phyloP scores from a whole-genome alignment of 2,888 invertebrate genomes.

The Idaea straminata region DNA sequence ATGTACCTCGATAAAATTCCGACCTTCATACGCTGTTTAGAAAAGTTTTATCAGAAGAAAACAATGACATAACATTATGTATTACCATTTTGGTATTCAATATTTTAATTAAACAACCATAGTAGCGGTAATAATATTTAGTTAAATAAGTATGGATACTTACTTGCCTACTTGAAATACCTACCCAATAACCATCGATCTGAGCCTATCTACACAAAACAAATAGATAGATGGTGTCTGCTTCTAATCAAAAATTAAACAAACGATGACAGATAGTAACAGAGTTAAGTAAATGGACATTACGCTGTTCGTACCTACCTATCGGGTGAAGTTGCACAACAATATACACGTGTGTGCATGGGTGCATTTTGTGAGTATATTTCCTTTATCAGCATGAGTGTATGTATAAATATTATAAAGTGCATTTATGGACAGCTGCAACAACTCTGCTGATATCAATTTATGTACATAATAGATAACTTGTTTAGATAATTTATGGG shows the following conservation, averaged over 20 bases:
- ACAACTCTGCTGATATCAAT: background rate
- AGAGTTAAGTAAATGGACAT: background rate
- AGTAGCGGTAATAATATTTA: too few relatives aligned
- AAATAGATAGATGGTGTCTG: background rate
- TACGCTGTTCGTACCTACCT: background rate
- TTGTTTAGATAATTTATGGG: background rate
- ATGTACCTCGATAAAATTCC: background rate
- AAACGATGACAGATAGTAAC: background rate
- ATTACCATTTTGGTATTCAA: background rate
- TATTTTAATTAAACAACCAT: too few relatives aligned
- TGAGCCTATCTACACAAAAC: slow-evolving; percentile 1
- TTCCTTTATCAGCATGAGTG: background rate
- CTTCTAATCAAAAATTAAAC: background rate
- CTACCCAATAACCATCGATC: background rate
- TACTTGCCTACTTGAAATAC: background rate
- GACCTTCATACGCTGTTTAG: background rate
- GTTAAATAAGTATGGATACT: too few relatives aligned
- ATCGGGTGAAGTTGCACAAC: slow-evolving; percentile 85
- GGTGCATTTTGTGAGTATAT: background rate
- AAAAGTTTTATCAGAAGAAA: background rate
- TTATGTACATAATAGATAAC: background rate
- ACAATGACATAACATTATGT: background rate
- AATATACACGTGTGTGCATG: background rate
- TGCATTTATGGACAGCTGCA: background rate
- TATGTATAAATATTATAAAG: background rate